Evolutionary conservation across 2,797 vertebrate genomes (phyloP).

Genomic region (Hydrophis major): DNA sequence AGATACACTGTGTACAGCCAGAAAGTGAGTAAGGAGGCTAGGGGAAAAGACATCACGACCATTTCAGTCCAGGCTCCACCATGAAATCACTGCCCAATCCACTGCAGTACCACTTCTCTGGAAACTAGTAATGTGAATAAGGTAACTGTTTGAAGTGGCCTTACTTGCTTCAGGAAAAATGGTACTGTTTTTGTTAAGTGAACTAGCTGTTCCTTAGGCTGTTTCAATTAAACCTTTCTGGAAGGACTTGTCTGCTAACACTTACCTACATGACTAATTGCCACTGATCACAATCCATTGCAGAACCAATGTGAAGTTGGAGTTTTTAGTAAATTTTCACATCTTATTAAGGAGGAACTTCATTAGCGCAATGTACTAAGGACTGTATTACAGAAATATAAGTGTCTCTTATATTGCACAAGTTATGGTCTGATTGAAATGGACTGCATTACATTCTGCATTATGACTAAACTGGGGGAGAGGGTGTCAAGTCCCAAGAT

Average conservation of each 20-base stretch:
- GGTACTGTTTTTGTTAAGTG: background rate
- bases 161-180: background rate
- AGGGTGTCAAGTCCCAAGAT: background rate
- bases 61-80: background rate
- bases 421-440: background rate
- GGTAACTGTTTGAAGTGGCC: background rate
- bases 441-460: background rate
- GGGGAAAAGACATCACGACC: background rate
- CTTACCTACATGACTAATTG: background rate
- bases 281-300: background rate
- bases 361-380: background rate
- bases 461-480: background rate
- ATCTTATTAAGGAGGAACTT: background rate
- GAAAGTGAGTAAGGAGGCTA: background rate
- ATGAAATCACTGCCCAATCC: background rate
- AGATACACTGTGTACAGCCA: background rate
- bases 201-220: background rate
- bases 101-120: background rate
- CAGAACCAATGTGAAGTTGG: background rate
- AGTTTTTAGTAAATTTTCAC: background rate
- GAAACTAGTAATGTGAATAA: background rate
- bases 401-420: background rate
- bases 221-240: background rate
- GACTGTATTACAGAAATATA: background rate
- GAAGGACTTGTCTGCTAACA: background rate